phyloP scores from a whole-genome alignment of 2,113 vertebrate species.

The Nothoprocta perdicaria region DNA sequence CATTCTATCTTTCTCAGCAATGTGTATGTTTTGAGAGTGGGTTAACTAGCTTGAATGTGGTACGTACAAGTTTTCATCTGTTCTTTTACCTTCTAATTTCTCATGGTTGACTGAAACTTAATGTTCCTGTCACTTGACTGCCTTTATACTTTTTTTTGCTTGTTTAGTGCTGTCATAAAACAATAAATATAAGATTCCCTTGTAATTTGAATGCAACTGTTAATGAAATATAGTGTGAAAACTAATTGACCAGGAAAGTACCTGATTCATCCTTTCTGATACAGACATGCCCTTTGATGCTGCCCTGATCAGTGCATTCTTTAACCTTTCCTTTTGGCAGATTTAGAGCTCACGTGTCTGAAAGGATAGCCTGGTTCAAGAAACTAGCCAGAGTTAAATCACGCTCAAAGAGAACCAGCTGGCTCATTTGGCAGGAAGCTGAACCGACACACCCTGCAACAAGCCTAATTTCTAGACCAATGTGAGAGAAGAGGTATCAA shows the following conservation, averaged over 20 bases:
- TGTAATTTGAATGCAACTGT: not conserved
- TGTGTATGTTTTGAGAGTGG: not conserved
- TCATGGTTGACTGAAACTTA: not conserved
- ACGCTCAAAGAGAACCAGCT: slow-evolving; percentile 30
- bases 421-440: not conserved
- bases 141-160: not conserved
- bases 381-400: not conserved
- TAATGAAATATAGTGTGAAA: not conserved
- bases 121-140: not conserved
- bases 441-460: not conserved
- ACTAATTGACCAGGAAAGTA: not conserved
- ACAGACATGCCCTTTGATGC: not conserved
- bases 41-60: not conserved
- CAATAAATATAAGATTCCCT: not conserved
- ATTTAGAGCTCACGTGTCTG: not conserved
- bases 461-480: not conserved
- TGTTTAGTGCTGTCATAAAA: not conserved
- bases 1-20: not conserved
- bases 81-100: not conserved
- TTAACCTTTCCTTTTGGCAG: slow-evolving; percentile 28
- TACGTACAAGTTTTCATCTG: not conserved
- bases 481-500: not conserved
- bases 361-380: slow-evolving; percentile 1
- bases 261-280: not conserved
- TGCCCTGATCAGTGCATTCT: not conserved